phyloP scores from a whole-genome alignment of 1,140 invertebrate genomes.

The Cephus cinctus region DNA sequence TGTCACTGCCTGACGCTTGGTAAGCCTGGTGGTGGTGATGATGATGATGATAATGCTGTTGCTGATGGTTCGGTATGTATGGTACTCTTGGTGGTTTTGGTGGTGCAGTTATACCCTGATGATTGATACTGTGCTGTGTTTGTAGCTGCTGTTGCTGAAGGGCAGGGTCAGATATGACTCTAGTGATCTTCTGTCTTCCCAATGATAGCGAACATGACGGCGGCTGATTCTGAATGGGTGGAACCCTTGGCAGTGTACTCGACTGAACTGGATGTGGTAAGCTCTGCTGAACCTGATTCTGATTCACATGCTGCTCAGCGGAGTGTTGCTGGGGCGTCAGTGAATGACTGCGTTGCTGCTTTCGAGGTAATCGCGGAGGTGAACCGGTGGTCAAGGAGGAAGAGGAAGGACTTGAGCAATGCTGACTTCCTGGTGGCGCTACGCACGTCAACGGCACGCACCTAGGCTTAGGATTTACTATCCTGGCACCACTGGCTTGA shows the following conservation, averaged over 20 bases:
- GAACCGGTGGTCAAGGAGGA: constrained; percentile 43
- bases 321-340: constrained; percentile 40
- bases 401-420: constrained; percentile 43
- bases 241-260: constrained; percentile 45
- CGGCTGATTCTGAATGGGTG: constrained; percentile 42
- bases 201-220: constrained; percentile 47
- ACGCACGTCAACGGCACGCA: constrained; percentile 41
- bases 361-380: constrained; percentile 41
- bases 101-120: constrained; percentile 58
- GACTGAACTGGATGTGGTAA: constrained; percentile 29
- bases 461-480: constrained; percentile 56
- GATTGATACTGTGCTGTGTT: constrained; percentile 27
- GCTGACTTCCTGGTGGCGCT: constrained; percentile 26
- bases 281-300: too few relatives aligned
- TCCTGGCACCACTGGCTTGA: constrained; percentile 80
- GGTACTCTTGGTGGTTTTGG: constrained; percentile 72
- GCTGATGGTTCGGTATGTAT: constrained; percentile 37
- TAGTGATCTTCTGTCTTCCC: constrained; percentile 48
- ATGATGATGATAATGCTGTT: constrained; percentile 29
- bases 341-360: constrained; percentile 49
- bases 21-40: constrained; percentile 56
- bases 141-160: constrained; percentile 40
- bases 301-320: constrained; percentile 26
- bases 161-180: constrained; percentile 48
- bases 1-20: constrained; percentile 82